Conservation (phyloP, 1,140 invertebrate species). For the Acarapis woodi region DNA sequence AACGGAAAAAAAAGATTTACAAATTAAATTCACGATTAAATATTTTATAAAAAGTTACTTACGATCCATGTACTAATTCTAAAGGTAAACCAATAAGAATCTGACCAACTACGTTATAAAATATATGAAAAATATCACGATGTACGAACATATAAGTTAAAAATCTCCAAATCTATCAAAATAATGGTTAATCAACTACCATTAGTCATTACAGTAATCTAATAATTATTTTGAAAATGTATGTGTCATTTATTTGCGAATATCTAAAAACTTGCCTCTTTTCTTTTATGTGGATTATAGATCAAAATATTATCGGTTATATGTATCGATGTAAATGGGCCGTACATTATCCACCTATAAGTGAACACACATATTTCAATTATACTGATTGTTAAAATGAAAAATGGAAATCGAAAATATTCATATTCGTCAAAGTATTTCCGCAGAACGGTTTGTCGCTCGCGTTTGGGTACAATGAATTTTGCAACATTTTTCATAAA, state of each 20-base stretch:
- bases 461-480: constrained; percentile 25
- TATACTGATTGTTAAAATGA: constrained; percentile 32
- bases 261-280: constrained; percentile 46
- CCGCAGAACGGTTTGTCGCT: constrained; percentile 19
- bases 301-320: constrained; percentile 42
- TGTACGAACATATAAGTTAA: constrained; percentile 90
- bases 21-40: not conserved
- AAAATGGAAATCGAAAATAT: constrained; percentile 45
- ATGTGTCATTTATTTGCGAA: too few species aligned
- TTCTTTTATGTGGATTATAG: constrained; percentile 58
- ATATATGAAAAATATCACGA: constrained; percentile 59
- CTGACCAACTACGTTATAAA: constrained; percentile 71
- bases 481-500: constrained; percentile 9
- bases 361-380: constrained; percentile 19
- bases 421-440: constrained; percentile 54
- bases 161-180: constrained; percentile 42
- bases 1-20: not conserved
- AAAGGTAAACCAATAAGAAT: constrained; percentile 54
- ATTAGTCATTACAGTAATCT: too few species aligned
- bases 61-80: not conserved
- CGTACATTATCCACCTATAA: constrained; percentile 18
- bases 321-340: constrained; percentile 16
- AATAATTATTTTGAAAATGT: too few species aligned
- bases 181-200: too few species aligned
- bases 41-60: not conserved